Base-by-base conservation (phyloP, 2,797 vertebrate species). In the Aulostomus chinensis region DNA sequence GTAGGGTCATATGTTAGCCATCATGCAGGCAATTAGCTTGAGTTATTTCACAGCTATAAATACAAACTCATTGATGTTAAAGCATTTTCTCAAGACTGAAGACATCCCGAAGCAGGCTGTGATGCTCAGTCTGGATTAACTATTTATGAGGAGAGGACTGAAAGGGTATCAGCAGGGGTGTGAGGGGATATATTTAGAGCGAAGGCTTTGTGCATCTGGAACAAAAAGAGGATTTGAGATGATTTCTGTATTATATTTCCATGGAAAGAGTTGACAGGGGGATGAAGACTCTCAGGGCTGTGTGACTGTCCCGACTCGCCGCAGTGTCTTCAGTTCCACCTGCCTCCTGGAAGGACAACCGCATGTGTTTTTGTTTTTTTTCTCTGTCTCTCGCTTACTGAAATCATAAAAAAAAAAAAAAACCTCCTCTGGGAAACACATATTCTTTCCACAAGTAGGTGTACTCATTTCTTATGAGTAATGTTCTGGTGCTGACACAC, bases 191-290 rank as follows among this genome's bases (percentile, higher is more conserved):
- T 49, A 48, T 61, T 63, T 64, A 56, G 64, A 55, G 5, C 2
- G 17, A 22, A 26, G 32, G 52, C 12, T 61, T 13, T 43, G 22
- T 16, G 40, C 51, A 24, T 54, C 17, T 38, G 39, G 11, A 61
- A 61, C 62, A 29, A 13, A 67, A 31, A 31, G n/a, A 29, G 68
- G 56, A 81, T 71, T 50, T 73, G 15, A 21, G 3, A 10, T 55
- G 37, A 58, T 63, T 66, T 78, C 41, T 40, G 48, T 71, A 53
- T 76, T 32, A 5, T 26, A 61, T 81, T 73, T 70, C 70, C 36
- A 37, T 63, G 76, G 46, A 76, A 81, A 80, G 16, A 51, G 25
- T 13, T 58, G 56, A 70, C 49, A 54, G 16, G 35, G n/a, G 32
- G 63, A 58, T 5, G 30, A 36, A 56, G n/a, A n/a, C n/a, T n/a